Evolutionary conservation across 2,888 invertebrate genomes (phyloP).

Genomic region (Polyploca ridens): DNA sequence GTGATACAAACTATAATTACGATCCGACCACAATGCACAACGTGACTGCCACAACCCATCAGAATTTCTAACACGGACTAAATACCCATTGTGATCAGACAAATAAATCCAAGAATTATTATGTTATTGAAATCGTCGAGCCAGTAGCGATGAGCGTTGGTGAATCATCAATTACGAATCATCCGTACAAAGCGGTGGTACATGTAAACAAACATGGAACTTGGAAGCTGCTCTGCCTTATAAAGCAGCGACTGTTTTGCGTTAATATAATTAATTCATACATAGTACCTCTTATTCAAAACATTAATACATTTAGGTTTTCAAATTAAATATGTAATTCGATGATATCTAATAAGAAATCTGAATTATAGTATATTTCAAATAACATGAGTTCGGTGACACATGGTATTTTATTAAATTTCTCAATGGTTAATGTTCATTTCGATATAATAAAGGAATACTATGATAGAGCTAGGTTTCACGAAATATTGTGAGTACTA

Average conservation of each 20-base stretch:
- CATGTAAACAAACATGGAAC: neutral
- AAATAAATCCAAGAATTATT: conserved; percentile 1
- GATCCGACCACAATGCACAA: conserved; percentile 28
- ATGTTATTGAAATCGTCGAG: neutral
- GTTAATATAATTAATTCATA: too few species aligned
- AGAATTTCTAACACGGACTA: neutral
- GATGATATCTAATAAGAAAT: neutral
- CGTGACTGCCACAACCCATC: conserved; percentile 24
- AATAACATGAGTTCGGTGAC: too few species aligned
- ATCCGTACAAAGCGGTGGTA: neutral
- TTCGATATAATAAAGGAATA: too few species aligned
- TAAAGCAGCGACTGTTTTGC: neutral
- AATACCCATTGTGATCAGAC: neutral
- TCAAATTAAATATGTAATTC: too few species aligned
- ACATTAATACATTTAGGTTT: too few species aligned
- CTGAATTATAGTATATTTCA: too few species aligned
- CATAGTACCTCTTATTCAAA: too few species aligned
- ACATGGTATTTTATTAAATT: too few species aligned
- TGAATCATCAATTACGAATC: neutral
- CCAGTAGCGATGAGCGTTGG: neutral
- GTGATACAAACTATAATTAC: conserved; percentile 49
- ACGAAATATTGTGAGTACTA: too few species aligned
- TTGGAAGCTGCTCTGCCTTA: neutral
- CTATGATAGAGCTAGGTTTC: too few species aligned
- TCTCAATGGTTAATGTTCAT: too few species aligned